Percentiles rank a stretch among this genome's conserved stretches.
These are phyloP conservation scores for Plestiodon gilberti DNA, from an alignment of 2,113 vertebrate genomes.

Conservation along the genomic window DNA sequence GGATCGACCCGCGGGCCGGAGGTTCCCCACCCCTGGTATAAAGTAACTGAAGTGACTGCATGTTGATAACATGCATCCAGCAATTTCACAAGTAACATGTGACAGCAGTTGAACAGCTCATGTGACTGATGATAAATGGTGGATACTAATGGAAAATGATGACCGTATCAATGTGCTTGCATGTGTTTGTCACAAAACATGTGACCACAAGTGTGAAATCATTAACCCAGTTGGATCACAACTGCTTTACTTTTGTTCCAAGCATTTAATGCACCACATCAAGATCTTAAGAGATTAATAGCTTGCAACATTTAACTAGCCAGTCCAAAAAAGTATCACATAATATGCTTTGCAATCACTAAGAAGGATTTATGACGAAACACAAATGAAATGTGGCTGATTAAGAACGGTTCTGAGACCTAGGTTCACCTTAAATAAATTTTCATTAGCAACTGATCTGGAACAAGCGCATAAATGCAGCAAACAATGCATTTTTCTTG, in stretches of 20 bases:
- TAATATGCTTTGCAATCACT: neutral
- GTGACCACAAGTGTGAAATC: neutral
- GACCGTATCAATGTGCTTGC: neutral
- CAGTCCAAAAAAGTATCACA: neutral
- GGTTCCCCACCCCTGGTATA: no score
- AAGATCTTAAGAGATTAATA: neutral
- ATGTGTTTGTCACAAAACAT: neutral
- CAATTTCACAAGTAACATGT: constrained; percentile 18
- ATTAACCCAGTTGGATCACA: neutral
- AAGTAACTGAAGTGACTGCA: constrained; percentile 4
- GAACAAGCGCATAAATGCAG: constrained; percentile 5
- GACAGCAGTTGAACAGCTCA: fast-evolving
- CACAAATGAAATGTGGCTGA: neutral
- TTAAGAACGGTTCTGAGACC: neutral
- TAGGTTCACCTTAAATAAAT: constrained; percentile 1
- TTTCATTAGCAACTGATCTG: constrained; percentile 10
- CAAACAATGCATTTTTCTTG: neutral
- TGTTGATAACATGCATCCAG: neutral
- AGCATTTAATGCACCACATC: neutral
- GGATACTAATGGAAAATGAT: neutral
- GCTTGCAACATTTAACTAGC: neutral
- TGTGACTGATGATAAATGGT: neutral
- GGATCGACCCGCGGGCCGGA: no score
- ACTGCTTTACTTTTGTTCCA: no score
- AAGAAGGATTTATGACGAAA: neutral